Evolutionary conservation across 2,888 invertebrate genomes (phyloP).

Genomic region (Nomada goodeniana): DNA sequence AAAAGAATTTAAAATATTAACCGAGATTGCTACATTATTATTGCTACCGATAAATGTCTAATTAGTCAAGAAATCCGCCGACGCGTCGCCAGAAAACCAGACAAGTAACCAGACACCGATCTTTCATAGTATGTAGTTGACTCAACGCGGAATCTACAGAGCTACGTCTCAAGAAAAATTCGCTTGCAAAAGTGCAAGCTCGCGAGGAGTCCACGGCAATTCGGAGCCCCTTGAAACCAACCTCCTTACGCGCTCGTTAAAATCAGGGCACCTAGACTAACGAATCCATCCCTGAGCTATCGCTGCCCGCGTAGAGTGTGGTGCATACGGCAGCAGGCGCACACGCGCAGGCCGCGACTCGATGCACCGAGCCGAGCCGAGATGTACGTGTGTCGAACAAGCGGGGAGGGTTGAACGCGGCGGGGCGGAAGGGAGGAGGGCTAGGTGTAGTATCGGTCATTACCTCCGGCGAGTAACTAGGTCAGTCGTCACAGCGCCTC

Average conservation of each 20-base stretch:
- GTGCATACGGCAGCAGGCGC: conserved; percentile 38
- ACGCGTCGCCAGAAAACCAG: no score
- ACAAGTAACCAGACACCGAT: no score
- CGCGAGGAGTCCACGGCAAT: no score
- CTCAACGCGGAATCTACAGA: no score
- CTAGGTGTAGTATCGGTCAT: conserved; percentile 84
- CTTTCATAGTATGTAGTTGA: no score
- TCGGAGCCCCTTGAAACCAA: background rate
- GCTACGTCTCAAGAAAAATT: no score
- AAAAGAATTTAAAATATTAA: no score
- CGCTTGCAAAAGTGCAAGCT: no score
- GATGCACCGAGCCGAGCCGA: conserved; percentile 44
- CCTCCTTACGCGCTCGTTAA: background rate
- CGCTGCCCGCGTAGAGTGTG: conserved; percentile 39
- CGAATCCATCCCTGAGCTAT: conserved; percentile 53
- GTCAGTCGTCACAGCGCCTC: conserved; percentile 84
- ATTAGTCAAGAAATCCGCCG: no score
- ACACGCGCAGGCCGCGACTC: conserved; percentile 34
- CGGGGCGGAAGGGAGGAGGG: conserved; percentile 75
- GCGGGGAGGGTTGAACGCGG: conserved; percentile 58
- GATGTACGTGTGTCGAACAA: conserved; percentile 12
- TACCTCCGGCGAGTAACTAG: conserved; percentile 84
- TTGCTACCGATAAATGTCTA: no score
- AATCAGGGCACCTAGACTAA: conserved; percentile 46
- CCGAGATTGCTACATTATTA: no score